Evolutionary conservation across 2,113 vertebrate genomes (phyloP), one percentile per base, ranked within the genome.

Genomic region (Hydrolagus affinis): DNA sequence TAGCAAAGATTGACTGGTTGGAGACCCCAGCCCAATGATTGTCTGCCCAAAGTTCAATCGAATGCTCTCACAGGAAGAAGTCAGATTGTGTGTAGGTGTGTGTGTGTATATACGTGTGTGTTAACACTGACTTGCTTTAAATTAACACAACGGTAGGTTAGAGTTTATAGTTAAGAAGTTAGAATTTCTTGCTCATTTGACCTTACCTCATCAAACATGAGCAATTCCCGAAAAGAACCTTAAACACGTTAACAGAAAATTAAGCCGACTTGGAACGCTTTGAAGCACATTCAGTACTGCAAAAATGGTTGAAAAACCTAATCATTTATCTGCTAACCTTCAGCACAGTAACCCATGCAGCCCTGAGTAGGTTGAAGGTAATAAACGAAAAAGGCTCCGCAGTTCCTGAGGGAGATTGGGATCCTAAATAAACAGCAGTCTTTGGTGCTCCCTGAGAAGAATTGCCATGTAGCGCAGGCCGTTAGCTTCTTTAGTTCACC

Each of bases 271-370:
- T 74, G 19, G 44, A 74, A 75, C 8, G 32, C 73, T 56, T 0
- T 15, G 11, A 0, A 56, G 73, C 30, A 56, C 21, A 75, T 21
- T 56, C 70, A 72, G 21, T 28, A 72, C 70, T 56, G 7, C 80
- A 57, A 21, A 85, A 14, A 56, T 7, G 56, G 44, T 21, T 83
- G 0, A 25, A 69, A 17, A 44, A 7, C 12, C 10, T 44, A 30
- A 17, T 6, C 87, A 68, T 68, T 62, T 83, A 28, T 83, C 62
- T 66, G 28, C 15, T 90, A 88, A 95, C 92, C 93, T 93, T 94
- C 88, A 0, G 91, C 90, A 10, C 92, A 95, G 91, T 94, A 95
- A 86, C 92, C 94, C 92, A 93, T 94, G 89, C 91, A 94, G 4
- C 91, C 93, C 86, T 93, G 92, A 25, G 93, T 92, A 14, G 94